Evolutionary conservation across 2,113 vertebrate genomes (phyloP), one percentile per base, ranked within the genome.

Genomic region (Vireo altiloquus): DNA sequence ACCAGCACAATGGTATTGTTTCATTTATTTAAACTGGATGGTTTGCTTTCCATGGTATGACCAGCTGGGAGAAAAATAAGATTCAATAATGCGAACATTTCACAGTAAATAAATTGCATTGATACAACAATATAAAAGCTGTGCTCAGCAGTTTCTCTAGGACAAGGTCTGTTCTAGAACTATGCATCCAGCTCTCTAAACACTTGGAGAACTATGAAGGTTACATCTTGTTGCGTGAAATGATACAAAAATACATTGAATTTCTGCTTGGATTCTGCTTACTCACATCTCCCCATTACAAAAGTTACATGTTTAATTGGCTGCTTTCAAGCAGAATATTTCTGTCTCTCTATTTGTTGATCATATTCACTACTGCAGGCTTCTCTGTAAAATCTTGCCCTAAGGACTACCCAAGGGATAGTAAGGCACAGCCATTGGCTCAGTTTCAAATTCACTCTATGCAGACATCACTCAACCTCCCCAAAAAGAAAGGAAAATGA

Each of bases 81-180:
- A 79, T 91, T 96, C 89, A 94, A 79, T 94, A 94, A 96, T 13
- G 17, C 1, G 20, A 78, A 77, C 53, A 94, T 97, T 97, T 97
- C 91, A 96, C 91, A 92, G 89, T 91, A 97, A 95, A 95, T 97
- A 96, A 96, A 97, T 95, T 49, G 44, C 76, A 91, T 78, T 97
- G 96, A 96, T 95, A 91, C 87, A 92, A 84, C 50, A 93, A 37
- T 89, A 85, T 94, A 85, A 93, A 94, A 87, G 75, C 82, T 87
- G 78, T 84, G 78, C 92, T 95, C 89, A 96, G 65, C 63, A 87
- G 71, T 83, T 95, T 94, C 82, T 63, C n/a, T 33, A 96, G 92
- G 80, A 96, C 92, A 95, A 82, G 40, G 44, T 85, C 76, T 86
- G 31, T 75, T 94, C 78, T 59, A 84, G 64, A 94, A 10, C 37